These are phyloP conservation scores for Zoanthus sansibaricus DNA, from an alignment of 92 coral and sea anemone species.

Conservation along the genomic window DNA sequence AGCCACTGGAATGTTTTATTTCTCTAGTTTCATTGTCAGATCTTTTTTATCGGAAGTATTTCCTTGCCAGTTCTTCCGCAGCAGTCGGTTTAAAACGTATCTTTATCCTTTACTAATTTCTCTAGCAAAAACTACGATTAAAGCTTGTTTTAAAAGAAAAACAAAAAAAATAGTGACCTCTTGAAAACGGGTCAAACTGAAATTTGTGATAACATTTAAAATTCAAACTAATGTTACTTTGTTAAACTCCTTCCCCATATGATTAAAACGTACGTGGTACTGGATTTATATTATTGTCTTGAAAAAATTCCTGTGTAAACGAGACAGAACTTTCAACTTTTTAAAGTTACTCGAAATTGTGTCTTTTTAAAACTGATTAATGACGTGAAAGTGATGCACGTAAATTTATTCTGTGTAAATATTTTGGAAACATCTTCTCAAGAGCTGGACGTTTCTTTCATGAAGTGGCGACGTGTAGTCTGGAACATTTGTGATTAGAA, in stretches of 20 bases:
- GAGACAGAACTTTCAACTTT: neutral
- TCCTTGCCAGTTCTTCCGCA: too few species aligned
- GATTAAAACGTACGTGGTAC: too few species aligned
- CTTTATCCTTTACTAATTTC: too few species aligned
- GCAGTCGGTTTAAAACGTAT: too few species aligned
- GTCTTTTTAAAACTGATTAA: neutral
- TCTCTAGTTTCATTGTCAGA: too few species aligned
- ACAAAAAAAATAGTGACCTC: neutral
- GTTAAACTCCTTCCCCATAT: too few species aligned
- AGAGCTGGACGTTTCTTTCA: slow-evolving; percentile 41
- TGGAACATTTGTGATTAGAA: slow-evolving; percentile 44
- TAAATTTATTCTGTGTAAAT: slow-evolving; percentile 50
- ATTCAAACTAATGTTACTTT: too few species aligned
- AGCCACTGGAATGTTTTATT: too few species aligned
- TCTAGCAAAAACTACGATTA: too few species aligned
- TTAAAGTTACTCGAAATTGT: neutral
- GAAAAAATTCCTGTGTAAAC: too few species aligned
- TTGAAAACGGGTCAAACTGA: neutral
- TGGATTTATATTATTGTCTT: too few species aligned
- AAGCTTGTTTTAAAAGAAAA: neutral
- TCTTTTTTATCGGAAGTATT: too few species aligned
- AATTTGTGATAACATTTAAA: neutral
- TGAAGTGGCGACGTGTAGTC: slow-evolving; percentile 43
- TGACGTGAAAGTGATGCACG: neutral
- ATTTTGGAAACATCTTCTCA: slow-evolving; percentile 32